Evolutionary conservation across 2,888 invertebrate species (phyloP).

Genomic region (Pollenia labialis): DNA sequence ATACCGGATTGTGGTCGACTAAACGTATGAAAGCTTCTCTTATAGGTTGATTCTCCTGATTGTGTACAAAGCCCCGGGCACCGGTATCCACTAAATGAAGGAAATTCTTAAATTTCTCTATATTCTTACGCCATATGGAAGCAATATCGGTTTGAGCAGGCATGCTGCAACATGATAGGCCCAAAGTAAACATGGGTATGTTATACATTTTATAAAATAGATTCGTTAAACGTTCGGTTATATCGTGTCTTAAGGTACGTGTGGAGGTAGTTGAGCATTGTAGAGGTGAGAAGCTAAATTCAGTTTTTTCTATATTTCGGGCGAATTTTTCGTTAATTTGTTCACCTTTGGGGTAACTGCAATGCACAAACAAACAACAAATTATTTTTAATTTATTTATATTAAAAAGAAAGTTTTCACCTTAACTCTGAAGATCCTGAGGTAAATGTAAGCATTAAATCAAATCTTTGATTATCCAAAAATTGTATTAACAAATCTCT

Average conservation of each 20-base stretch:
- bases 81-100: slow-evolving; percentile 88
- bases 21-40: slow-evolving; percentile 90
- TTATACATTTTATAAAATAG: slow-evolving; percentile 87
- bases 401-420: slow-evolving; percentile 79
- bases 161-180: slow-evolving; percentile 93
- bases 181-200: slow-evolving; percentile 88
- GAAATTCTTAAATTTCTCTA: slow-evolving; percentile 87
- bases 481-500: slow-evolving; percentile 86
- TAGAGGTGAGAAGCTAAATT: slow-evolving; percentile 79
- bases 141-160: slow-evolving; percentile 88
- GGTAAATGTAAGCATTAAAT: slow-evolving; percentile 89
- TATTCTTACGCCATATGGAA: slow-evolving; percentile 89
- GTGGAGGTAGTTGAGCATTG: slow-evolving; percentile 78
- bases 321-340: slow-evolving; percentile 80
- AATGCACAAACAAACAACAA: not conserved
- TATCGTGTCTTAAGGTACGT: slow-evolving; percentile 78
- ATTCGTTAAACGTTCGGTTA: slow-evolving; percentile 85
- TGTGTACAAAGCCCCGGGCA: slow-evolving; percentile 89
- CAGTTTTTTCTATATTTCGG: slow-evolving; percentile 79
- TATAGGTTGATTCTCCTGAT: slow-evolving; percentile 87
- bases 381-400: not conserved
- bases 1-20: slow-evolving; percentile 84
- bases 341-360: slow-evolving; percentile 79
- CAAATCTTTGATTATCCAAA: slow-evolving; percentile 88
- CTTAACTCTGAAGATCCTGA: slow-evolving; percentile 89